Evolutionary conservation across 1,140 invertebrate genomes (phyloP), one percentile per base, ranked within the genome.

Genomic region (Ceratoteleas bidentatus): DNA sequence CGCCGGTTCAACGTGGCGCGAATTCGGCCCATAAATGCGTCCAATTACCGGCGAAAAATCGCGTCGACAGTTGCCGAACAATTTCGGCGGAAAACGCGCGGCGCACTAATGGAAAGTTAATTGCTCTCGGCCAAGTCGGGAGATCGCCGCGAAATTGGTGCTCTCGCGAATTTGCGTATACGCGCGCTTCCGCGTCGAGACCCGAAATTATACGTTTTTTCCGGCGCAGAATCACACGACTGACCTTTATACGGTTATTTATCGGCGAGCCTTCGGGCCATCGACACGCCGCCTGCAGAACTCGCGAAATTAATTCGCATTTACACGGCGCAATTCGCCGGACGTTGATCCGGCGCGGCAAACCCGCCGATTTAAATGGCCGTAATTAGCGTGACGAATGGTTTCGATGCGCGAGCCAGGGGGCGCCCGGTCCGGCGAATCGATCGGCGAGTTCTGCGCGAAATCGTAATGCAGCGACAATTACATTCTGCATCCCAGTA

Each of bases 301-400:
- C 47, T 16, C 52, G 53, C 15, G 13, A 68, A 77, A 77, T 77
- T 62, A 62, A 77, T 77, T 77, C 50, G 47, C 65, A 54, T 69
- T 77, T 62, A 62, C 52, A 53, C 15, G 11, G 64, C 10, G 62
- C 62, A 69, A 77, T 77, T 77, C 56, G 49, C 7, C 40, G 49
- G 11, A 13, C 40, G 6, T 69, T 61, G 40, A 75, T 65, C 52
- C 43, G 32, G 36, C 14, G 11, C 24, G 10, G 14, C 34, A 68
- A 77, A 77, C 68, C 58, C 50, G 49, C 50, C 57, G 50, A 77
- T 77, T 77, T 62, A 68, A 77, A 77, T 77, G 38, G 54, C 74
- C 64, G 50, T 77, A 62, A 77, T 77, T 77, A 77, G 32, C 0
- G 38, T 77, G 69, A 77, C 69, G 57, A 77, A 76, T 76, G 74